Base-by-base conservation (phyloP, 2,113 vertebrate genomes). In the Petaurus breviceps region DNA sequence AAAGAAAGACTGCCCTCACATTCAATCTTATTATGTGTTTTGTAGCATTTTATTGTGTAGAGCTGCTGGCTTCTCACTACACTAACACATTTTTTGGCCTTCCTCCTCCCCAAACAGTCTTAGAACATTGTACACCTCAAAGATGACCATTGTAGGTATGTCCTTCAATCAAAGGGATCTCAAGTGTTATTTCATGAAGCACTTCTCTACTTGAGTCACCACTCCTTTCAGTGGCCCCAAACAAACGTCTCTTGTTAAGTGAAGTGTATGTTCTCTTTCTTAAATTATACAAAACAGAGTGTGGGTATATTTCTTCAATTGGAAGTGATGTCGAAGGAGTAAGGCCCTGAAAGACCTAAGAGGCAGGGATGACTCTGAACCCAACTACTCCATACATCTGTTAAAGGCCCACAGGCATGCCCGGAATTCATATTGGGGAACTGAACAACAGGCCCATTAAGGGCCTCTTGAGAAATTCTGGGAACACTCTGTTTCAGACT, bases 401-500 rank as follows among this genome's bases (percentile, higher is more conserved):
- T 50, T n/a, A 50, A 31, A 50, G 24, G n/a, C n/a, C n/a, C 19
- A 90, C 24, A 90, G 90, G 90, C 25, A 90, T 90, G 47, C 49
- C 9, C 50, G 90, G 90, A 90, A 90, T 90, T 90, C 46, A 28
- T 14, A 16, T 47, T 50, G 90, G 49, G 1, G 10, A 26, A 49
- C 90, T 90, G 90, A 90, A 31, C 49, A 90, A 90, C 90, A 90
- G 19, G 28, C 3, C 47, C 90, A 50, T 90, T 28, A 90, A 90
- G 47, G 49, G 28, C 49, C 47, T 90, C 90, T 51, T 28, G 5
- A 50, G 5, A 31, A 90, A 14, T 47, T 50, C 28, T 90, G 90
- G 90, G 90, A 90, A 90, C 90, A 90, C 90, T 90, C 25, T 51
- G 90, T 90, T 90, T 90, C 90, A 51, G 49, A 51, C 47, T 49